phyloP scores from a whole-genome alignment of 1,140 invertebrate genomes.

The Nebria ingens region DNA sequence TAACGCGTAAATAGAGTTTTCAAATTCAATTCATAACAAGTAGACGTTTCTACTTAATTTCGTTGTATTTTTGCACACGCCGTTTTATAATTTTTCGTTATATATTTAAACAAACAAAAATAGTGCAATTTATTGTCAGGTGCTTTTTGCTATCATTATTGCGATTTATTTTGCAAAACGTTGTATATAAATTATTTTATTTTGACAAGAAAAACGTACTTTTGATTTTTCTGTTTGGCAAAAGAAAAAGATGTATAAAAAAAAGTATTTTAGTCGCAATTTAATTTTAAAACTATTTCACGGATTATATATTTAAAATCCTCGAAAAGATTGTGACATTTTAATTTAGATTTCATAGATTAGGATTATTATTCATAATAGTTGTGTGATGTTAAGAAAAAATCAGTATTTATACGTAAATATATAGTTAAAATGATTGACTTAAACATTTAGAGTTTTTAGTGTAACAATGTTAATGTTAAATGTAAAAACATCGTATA shows the following conservation, averaged over 20 bases:
- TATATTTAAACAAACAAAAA: not conserved
- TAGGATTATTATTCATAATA: too few species aligned
- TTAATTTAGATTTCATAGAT: too few species aligned
- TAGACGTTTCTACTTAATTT: too few species aligned
- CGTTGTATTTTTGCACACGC: not conserved
- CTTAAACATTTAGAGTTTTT: too few species aligned
- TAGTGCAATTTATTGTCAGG: not conserved
- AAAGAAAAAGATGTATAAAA: not conserved
- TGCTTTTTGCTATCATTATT: not conserved
- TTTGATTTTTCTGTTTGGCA: not conserved
- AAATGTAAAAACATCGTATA: too few species aligned
- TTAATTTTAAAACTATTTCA: not conserved
- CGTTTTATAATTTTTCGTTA: too few species aligned
- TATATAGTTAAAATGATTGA: too few species aligned
- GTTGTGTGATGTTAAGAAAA: too few species aligned
- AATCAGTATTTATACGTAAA: too few species aligned
- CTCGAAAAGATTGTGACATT: not conserved
- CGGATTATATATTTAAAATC: not conserved
- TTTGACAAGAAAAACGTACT: not conserved
- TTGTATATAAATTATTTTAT: not conserved
- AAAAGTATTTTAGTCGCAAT: not conserved
- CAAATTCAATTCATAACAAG: too few species aligned
- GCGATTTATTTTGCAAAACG: not conserved
- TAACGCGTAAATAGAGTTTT: too few species aligned
- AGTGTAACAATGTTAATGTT: too few species aligned